Evolutionary conservation across 1,140 invertebrate species (phyloP), one percentile per base, ranked within the genome.

Genomic region (Druon quercuslanigerum): DNA sequence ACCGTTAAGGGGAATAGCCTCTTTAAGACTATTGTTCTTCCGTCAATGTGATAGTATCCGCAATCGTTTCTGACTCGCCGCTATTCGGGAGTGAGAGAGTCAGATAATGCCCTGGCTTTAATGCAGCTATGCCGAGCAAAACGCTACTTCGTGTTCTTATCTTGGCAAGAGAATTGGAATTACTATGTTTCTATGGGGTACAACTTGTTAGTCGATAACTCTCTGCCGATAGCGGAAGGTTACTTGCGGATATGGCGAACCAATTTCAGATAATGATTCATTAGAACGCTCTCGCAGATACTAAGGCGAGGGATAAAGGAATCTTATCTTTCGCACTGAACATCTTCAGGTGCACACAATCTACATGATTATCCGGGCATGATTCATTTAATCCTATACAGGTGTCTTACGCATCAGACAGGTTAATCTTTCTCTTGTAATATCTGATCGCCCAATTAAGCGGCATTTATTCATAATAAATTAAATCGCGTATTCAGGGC

Each of bases 211-310:
- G 54, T 3, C 54, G 54, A 56, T 56, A 56, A 56, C 54, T 56
- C 17, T 56, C 3, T 25, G 20, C 17, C 17, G 54, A 56, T 56
- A 56, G 54, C 54, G 19, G 19, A 56, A 56, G 19, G 54, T 11
- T 20, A 11, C 20, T 56, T 13, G 9, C 11, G 17, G 8, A 19
- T 56, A 56, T 56, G n/a, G 54, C 54, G 54, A 56, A 56, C 54
- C 54, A 56, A 56, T 56, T 56, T 19, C 54, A 56, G 17, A 56
- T 56, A 56, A 56, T 56, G 54, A 56, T 56, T 56, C 54, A 56
- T 56, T 56, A 56, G 54, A 19, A 20, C 11, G 19, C 17, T 56
- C 54, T 56, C 20, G 20, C 17, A 13, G 54, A 7, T 56, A 8
- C 20, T 2, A 1, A 19, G 20, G 17, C 17, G 54, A 3, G 52